These are phyloP conservation scores for Forficula auricularia DNA, from an alignment of 1,140 invertebrate species.

Conservation along the genomic window DNA sequence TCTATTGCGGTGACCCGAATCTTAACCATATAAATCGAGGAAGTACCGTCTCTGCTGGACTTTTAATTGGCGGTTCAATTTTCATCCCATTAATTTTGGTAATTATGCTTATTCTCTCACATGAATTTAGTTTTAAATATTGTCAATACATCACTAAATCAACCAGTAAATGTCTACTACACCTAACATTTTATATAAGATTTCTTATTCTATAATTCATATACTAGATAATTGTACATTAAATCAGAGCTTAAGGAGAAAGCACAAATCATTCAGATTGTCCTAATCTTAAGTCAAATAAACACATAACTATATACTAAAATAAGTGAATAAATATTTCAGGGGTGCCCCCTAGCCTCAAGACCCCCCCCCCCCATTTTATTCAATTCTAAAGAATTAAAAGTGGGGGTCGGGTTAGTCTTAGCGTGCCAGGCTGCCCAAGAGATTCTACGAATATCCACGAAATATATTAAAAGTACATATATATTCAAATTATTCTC, in stretches of 20 bases:
- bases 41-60: slow-evolving; percentile 30
- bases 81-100: slow-evolving; percentile 16
- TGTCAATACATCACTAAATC: not conserved
- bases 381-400: too few relatives aligned
- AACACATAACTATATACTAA: too few relatives aligned
- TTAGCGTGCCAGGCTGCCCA: too few relatives aligned
- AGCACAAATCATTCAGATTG: slow-evolving; percentile 5
- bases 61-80: slow-evolving; percentile 12
- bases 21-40: slow-evolving; percentile 37
- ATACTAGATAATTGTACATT: slow-evolving; percentile 9
- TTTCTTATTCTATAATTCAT: slow-evolving; percentile 4
- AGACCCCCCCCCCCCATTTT: too few relatives aligned
- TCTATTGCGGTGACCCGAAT: slow-evolving; percentile 41
- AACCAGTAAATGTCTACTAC: not conserved
- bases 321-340: too few relatives aligned
- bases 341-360: too few relatives aligned
- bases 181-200: not conserved
- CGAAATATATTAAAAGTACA: too few relatives aligned
- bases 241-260: slow-evolving; percentile 17
- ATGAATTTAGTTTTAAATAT: slow-evolving; percentile 1
- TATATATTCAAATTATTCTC: too few relatives aligned
- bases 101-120: slow-evolving; percentile 6
- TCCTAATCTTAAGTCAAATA: not conserved
- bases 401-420: too few relatives aligned
- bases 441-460: too few relatives aligned